Percentiles rank a stretch among this genome's conserved stretches.
These are phyloP conservation scores for Symphodus melops DNA, from an alignment of 2,113 vertebrate species.

Conservation along the genomic window DNA sequence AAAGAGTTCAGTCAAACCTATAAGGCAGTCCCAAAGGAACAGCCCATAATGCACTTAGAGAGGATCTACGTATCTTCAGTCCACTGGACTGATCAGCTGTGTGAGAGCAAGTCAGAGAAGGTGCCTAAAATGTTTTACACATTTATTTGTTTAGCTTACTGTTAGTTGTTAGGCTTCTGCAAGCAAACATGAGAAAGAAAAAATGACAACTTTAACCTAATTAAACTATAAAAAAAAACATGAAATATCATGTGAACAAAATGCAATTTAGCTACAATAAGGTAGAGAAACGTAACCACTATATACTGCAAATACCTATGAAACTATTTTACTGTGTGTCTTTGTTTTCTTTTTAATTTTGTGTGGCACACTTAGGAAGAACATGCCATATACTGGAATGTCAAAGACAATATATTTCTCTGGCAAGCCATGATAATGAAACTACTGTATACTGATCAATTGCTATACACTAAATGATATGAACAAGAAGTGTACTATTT, in stretches of 20 bases:
- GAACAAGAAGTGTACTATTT: conserved; percentile 67
- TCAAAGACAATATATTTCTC: conserved; percentile 68
- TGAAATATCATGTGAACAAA: conserved; percentile 50
- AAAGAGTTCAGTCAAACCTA: conserved; percentile 34
- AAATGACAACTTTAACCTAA: conserved; percentile 15
- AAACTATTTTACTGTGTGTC: conserved; percentile 61
- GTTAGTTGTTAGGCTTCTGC: conserved; percentile 64
- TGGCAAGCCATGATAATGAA: conserved; percentile 77
- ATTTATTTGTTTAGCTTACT: conserved; percentile 55
- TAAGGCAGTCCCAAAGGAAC: conserved; percentile 54
- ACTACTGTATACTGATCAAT: conserved; percentile 66
- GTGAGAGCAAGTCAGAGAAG: conserved; percentile 53
- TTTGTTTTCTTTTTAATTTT: conserved; percentile 42
- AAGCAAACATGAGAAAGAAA: conserved; percentile 48
- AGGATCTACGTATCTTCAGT: conserved; percentile 41
- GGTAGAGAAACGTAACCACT: conserved; percentile 63
- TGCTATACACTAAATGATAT: conserved; percentile 66
- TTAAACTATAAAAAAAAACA: conserved; percentile 36
- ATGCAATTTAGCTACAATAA: conserved; percentile 67
- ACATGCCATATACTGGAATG: conserved; percentile 78
- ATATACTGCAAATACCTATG: conserved; percentile 62
- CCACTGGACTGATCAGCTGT: conserved; percentile 35
- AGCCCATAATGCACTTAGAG: conserved; percentile 63
- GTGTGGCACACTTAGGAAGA: conserved; percentile 75
- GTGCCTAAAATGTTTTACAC: conserved; percentile 61